These are phyloP conservation scores for Antheraea assamensis DNA, from an alignment of 2,888 invertebrate species.

Conservation along the genomic window DNA sequence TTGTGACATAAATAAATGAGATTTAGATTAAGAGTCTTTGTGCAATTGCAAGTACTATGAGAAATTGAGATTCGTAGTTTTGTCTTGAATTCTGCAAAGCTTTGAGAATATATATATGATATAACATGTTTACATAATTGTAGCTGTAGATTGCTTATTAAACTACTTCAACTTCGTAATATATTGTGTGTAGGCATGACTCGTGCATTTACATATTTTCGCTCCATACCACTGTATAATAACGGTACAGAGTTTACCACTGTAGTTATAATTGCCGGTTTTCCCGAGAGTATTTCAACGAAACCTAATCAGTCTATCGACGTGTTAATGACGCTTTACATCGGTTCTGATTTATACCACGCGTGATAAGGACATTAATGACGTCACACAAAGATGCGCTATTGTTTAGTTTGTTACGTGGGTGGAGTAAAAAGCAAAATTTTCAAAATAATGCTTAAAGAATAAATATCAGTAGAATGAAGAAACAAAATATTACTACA, in stretches of 20 bases:
- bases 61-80: no score
- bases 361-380: slow-evolving; percentile 30
- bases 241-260: neutral
- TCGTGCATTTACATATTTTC: neutral
- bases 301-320: slow-evolving; percentile 38
- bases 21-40: no score
- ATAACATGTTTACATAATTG: no score
- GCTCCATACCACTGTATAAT: neutral
- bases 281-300: slow-evolving; percentile 32
- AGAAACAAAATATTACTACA: neutral
- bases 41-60: no score
- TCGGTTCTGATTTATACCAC: slow-evolving; percentile 48
- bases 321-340: slow-evolving; percentile 43
- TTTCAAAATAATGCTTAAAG: neutral
- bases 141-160: no score
- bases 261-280: slow-evolving; percentile 34
- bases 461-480: neutral
- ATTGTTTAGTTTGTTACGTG: slow-evolving; percentile 1
- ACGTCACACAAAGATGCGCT: neutral
- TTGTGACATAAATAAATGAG: no score
- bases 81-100: no score
- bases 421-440: neutral
- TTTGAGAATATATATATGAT: no score
- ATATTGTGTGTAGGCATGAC: neutral
- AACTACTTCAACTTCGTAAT: neutral